Evolutionary conservation across 2,113 vertebrate genomes (phyloP).

Genomic region (Actenoides lindsayi): DNA sequence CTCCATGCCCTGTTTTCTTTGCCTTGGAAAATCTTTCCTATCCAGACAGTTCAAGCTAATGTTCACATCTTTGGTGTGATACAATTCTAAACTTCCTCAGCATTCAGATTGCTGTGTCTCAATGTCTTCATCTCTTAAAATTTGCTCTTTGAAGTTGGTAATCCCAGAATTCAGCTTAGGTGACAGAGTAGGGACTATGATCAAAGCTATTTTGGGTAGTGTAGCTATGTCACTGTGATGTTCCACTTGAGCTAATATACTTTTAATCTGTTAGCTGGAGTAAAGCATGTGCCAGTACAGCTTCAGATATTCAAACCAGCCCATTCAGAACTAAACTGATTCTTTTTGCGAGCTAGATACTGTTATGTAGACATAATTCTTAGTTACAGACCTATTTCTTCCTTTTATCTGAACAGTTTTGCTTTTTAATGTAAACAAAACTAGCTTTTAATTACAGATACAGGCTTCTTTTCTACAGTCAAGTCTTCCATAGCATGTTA

Average conservation of each 20-base stretch:
- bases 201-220: not conserved
- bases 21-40: not conserved
- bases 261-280: not conserved
- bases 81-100: not conserved
- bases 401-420: not conserved
- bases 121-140: not conserved
- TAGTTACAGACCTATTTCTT: not conserved
- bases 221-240: not conserved
- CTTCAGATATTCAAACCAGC: not conserved
- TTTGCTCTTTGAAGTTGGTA: conserved; percentile 22
- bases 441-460: not conserved
- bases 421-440: not conserved
- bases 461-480: not conserved
- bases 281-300: not conserved
- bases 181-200: not conserved
- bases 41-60: not conserved
- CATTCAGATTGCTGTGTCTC: not conserved
- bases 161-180: not conserved
- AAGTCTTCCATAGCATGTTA: not conserved
- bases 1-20: not conserved
- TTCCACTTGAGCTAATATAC: conserved; percentile 17
- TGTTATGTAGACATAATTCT: not conserved
- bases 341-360: not conserved
- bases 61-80: not conserved
- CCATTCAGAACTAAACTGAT: not conserved